Percentiles rank a stretch among this genome's conserved stretches.
Evolutionary conservation across 2,797 vertebrate species (phyloP).

Genomic region (Chelon auratus): DNA sequence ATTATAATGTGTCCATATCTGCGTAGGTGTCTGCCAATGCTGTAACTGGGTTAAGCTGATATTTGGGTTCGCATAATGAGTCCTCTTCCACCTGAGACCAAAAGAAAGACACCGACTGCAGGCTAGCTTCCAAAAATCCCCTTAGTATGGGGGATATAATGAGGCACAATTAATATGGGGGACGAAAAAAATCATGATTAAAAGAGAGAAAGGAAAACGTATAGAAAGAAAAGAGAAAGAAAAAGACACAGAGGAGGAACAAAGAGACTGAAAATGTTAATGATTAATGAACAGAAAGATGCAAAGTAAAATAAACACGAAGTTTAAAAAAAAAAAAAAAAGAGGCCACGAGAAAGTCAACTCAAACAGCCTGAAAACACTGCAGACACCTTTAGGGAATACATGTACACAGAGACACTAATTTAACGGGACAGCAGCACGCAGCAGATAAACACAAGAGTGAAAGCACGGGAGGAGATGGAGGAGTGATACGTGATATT

Average conservation of each 20-base stretch:
- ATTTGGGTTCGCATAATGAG: constrained; percentile 69
- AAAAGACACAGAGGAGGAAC: constrained; percentile 45
- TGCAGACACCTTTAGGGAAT: constrained; percentile 47
- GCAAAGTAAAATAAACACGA: constrained; percentile 56
- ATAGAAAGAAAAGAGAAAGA: constrained; percentile 21
- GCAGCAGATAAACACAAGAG: background rate
- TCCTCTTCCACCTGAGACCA: constrained; percentile 46
- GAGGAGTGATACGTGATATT: constrained; percentile 26
- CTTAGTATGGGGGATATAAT: constrained; percentile 68
- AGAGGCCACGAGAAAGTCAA: constrained; percentile 44
- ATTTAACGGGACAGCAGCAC: constrained; percentile 34
- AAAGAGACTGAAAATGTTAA: constrained; percentile 50
- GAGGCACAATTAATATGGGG: constrained; percentile 59
- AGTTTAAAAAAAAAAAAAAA: constrained; percentile 22
- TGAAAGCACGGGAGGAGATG: constrained; percentile 4
- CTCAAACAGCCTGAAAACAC: constrained; percentile 69
- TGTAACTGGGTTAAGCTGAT: constrained; percentile 73
- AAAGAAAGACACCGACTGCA: constrained; percentile 49
- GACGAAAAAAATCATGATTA: constrained; percentile 34
- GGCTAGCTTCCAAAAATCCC: constrained; percentile 50
- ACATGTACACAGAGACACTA: constrained; percentile 12
- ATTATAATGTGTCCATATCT: constrained; percentile 24
- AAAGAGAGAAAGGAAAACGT: constrained; percentile 27
- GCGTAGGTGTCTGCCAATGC: constrained; percentile 21
- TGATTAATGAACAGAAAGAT: constrained; percentile 59